phyloP scores from a whole-genome alignment of 2,888 invertebrate genomes.

The Alsophila aescularia region DNA sequence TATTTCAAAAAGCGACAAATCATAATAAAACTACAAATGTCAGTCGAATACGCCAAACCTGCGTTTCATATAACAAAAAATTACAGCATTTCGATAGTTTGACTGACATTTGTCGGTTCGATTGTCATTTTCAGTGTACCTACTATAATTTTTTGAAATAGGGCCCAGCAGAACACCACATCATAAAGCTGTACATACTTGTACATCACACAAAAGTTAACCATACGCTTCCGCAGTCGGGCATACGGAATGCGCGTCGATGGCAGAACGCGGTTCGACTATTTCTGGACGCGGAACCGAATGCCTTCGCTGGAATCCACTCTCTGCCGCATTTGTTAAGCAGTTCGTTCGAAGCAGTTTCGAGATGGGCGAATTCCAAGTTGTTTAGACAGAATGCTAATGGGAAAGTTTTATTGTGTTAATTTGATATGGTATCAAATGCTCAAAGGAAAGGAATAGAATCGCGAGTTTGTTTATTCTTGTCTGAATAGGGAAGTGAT shows the following conservation, averaged over 20 bases:
- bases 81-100: too few species aligned
- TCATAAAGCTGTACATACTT: too few species aligned
- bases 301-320: constrained; percentile 27
- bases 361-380: constrained; percentile 5
- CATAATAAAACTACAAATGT: too few species aligned
- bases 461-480: background rate
- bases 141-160: too few species aligned
- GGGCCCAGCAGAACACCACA: too few species aligned
- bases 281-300: constrained; percentile 44
- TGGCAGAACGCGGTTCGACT: constrained; percentile 27
- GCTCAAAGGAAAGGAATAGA: background rate
- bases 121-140: too few species aligned
- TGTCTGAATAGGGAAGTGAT: background rate
- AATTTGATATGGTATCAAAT: background rate
- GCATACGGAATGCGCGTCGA: constrained; percentile 37
- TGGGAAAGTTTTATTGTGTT: constrained; percentile 15
- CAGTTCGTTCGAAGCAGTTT: background rate
- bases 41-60: too few species aligned
- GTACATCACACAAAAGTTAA: constrained; percentile 31
- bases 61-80: too few species aligned
- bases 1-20: too few species aligned
- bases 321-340: background rate
- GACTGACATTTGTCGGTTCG: too few species aligned
- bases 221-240: constrained; percentile 41
- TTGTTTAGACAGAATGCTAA: constrained; percentile 11